Evolutionary conservation across 1,140 invertebrate genomes (phyloP).

Genomic region (Thaumatotibia leucotreta): DNA sequence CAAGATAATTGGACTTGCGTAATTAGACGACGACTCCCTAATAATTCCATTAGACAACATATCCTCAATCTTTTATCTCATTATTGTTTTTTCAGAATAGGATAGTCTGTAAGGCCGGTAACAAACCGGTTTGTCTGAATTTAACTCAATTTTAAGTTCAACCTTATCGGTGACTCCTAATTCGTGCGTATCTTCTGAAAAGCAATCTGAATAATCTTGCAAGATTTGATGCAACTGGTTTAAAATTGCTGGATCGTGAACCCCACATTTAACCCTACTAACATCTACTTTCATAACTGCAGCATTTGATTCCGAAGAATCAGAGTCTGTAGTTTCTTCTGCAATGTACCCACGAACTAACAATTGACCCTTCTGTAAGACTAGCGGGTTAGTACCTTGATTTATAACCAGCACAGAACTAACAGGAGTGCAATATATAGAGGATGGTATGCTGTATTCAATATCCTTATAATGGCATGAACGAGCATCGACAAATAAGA

Average conservation of each 20-base stretch:
- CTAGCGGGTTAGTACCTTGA: too few species aligned
- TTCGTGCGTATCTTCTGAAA: not conserved
- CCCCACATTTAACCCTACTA: not conserved
- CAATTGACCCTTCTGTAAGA: not conserved
- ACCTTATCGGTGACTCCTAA: not conserved
- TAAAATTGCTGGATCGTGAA: not conserved
- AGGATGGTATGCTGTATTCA: too few species aligned
- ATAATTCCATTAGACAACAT: not conserved
- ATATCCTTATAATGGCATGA: too few species aligned
- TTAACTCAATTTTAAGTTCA: not conserved
- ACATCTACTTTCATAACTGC: not conserved
- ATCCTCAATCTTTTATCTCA: not conserved
- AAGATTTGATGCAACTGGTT: not conserved
- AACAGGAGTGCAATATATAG: too few species aligned
- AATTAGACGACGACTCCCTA: slow-evolving; percentile 15
- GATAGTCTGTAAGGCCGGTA: not conserved
- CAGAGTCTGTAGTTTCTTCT: not conserved
- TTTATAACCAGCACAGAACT: too few species aligned
- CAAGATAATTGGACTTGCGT: slow-evolving; percentile 29
- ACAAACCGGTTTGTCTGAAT: not conserved
- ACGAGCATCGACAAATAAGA: too few species aligned
- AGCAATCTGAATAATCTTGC: too few species aligned
- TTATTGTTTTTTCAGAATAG: not conserved
- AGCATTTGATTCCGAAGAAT: not conserved
- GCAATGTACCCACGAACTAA: not conserved